phyloP scores from a whole-genome alignment of 2,113 vertebrate species.

The Hucho hucho region DNA sequence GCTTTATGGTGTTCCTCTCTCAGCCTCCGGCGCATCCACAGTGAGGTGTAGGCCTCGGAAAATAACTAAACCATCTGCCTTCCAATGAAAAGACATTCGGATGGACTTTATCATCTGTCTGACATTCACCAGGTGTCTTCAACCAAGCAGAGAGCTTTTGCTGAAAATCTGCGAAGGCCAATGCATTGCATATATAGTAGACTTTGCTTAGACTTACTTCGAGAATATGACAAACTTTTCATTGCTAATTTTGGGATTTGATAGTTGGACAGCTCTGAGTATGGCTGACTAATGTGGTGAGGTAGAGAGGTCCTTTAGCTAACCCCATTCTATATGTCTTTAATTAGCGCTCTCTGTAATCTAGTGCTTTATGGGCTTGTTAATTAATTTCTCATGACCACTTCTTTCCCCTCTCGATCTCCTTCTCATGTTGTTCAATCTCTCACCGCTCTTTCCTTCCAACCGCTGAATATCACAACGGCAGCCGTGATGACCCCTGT shows the following conservation, averaged over 20 bases:
- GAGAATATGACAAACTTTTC: background rate
- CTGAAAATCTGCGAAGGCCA: background rate
- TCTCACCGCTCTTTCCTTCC: background rate
- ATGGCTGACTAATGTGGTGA: background rate
- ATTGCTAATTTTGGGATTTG: background rate
- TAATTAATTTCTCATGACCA: slow-evolving; percentile 1
- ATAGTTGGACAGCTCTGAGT: background rate
- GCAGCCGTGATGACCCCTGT: background rate
- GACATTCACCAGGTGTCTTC: slow-evolving; percentile 1
- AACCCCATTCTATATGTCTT: slow-evolving; percentile 19
- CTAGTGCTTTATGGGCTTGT: background rate
- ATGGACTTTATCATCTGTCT: background rate
- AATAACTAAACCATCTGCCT: background rate
- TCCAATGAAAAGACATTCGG: background rate
- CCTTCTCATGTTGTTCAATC: no score
- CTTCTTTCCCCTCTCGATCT: background rate
- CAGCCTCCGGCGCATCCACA: background rate
- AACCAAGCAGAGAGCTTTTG: background rate
- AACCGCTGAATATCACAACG: background rate
- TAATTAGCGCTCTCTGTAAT: slow-evolving; percentile 32
- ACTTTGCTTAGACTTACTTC: background rate
- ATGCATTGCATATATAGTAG: background rate
- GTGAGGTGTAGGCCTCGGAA: background rate
- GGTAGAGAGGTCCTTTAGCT: background rate
- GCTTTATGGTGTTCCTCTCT: background rate